Evolutionary conservation across 2,888 invertebrate genomes (phyloP).

Genomic region (Ceramica pisi): DNA sequence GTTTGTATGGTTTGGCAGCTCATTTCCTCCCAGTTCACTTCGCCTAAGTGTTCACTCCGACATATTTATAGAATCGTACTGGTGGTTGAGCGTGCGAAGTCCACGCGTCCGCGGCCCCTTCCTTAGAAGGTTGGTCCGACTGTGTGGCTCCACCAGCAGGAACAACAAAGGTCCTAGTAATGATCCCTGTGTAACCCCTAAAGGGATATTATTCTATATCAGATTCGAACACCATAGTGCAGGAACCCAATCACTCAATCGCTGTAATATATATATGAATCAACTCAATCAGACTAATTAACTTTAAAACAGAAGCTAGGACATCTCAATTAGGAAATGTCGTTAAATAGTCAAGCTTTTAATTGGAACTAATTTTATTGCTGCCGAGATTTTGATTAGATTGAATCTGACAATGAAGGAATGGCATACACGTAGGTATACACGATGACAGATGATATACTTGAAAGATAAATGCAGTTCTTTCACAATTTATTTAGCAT

Average conservation of each 20-base stretch:
- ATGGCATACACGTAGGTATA: neutral
- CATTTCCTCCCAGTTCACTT: too few relatives aligned
- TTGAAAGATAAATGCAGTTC: neutral
- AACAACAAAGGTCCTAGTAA: neutral
- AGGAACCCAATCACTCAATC: neutral
- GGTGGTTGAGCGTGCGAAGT: too few relatives aligned
- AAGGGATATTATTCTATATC: neutral
- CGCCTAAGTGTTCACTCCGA: too few relatives aligned
- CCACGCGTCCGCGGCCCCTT: too few relatives aligned
- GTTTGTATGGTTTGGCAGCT: too few relatives aligned
- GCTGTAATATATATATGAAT: neutral
- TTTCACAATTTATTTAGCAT: too few relatives aligned
- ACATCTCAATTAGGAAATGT: conserved; percentile 37
- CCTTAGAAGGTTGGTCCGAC: too few relatives aligned
- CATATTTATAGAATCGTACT: too few relatives aligned
- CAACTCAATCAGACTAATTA: conserved; percentile 18
- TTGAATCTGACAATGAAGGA: conserved; percentile 28
- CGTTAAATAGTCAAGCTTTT: conserved; percentile 9
- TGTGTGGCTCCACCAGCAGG: too few relatives aligned
- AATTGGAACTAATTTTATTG: conserved; percentile 48
- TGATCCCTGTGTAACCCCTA: neutral
- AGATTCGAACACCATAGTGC: too few relatives aligned
- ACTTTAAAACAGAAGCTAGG: conserved; percentile 26
- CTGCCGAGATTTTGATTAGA: conserved; percentile 45
- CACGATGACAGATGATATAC: neutral